Evolutionary conservation across 1,140 invertebrate species (phyloP).

Genomic region (Grapholita molesta): DNA sequence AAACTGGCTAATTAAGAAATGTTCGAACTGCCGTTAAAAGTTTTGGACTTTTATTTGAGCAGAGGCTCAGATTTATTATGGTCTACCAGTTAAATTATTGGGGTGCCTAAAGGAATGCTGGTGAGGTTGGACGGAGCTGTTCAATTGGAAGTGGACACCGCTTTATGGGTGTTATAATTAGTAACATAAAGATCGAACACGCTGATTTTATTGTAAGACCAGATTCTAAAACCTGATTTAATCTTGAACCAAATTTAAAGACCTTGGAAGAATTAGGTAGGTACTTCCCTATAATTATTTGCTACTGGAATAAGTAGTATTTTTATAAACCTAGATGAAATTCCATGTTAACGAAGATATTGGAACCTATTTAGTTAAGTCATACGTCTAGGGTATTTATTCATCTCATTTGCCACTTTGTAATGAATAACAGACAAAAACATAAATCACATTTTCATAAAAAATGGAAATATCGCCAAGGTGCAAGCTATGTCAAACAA

Average conservation of each 20-base stretch:
- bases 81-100: slow-evolving; percentile 29
- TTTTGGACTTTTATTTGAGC: slow-evolving; percentile 48
- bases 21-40: slow-evolving; percentile 61
- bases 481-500: not conserved
- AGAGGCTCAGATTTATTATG: slow-evolving; percentile 32
- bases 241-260: not conserved
- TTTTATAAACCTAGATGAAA: too few species aligned
- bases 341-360: too few species aligned
- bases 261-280: too few species aligned
- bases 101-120: slow-evolving; percentile 4
- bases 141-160: slow-evolving; percentile 19
- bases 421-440: too few species aligned
- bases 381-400: too few species aligned
- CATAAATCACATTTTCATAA: too few species aligned
- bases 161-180: slow-evolving; percentile 18
- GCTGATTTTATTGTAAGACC: slow-evolving; percentile 4
- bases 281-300: too few species aligned
- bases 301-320: too few species aligned
- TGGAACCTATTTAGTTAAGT: too few species aligned
- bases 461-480: not conserved
- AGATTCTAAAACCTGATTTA: not conserved
- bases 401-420: too few species aligned
- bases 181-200: slow-evolving; percentile 6
- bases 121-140: slow-evolving; percentile 23
- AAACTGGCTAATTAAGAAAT: slow-evolving; percentile 75